These are phyloP conservation scores for Centruroides vittatus DNA, from an alignment of 1,140 invertebrate genomes.

Conservation along the genomic window DNA sequence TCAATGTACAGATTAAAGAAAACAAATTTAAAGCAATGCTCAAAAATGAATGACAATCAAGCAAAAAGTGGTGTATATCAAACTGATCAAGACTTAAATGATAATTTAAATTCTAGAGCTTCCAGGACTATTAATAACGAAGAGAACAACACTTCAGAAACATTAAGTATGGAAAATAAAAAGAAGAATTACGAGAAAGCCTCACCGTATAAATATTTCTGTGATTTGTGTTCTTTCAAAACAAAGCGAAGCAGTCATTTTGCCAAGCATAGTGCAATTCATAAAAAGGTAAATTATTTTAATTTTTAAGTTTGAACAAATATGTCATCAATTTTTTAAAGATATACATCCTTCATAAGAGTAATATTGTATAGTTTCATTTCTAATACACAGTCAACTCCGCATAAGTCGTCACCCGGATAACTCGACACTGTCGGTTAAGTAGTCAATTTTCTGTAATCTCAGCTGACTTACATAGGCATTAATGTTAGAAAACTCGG, in stretches of 20 bases:
- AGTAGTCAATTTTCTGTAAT: too few relatives aligned
- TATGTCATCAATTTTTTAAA: too few relatives aligned
- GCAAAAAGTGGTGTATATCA: background rate
- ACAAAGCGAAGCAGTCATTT: slow-evolving; percentile 30
- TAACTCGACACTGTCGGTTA: too few relatives aligned
- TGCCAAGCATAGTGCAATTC: slow-evolving; percentile 24
- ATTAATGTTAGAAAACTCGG: too few relatives aligned
- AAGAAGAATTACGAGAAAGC: slow-evolving; percentile 22
- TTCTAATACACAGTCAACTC: too few relatives aligned
- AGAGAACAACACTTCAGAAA: slow-evolving; percentile 7
- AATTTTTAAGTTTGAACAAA: too few relatives aligned
- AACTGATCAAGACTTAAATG: background rate
- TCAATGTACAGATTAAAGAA: background rate
- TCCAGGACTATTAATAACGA: slow-evolving; percentile 6
- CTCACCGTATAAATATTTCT: slow-evolving; percentile 28
- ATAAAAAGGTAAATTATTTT: slow-evolving; percentile 20
- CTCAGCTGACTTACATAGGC: too few relatives aligned
- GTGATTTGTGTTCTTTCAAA: slow-evolving; percentile 30
- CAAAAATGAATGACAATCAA: background rate
- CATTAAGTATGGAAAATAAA: slow-evolving; percentile 1
- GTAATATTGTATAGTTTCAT: too few relatives aligned
- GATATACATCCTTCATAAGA: too few relatives aligned
- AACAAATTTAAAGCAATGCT: background rate
- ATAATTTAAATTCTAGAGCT: background rate
- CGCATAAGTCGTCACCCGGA: too few relatives aligned